Evolutionary conservation across 2,888 invertebrate species (phyloP), one percentile per base, ranked within the genome.

Genomic region (Lithophane socia): DNA sequence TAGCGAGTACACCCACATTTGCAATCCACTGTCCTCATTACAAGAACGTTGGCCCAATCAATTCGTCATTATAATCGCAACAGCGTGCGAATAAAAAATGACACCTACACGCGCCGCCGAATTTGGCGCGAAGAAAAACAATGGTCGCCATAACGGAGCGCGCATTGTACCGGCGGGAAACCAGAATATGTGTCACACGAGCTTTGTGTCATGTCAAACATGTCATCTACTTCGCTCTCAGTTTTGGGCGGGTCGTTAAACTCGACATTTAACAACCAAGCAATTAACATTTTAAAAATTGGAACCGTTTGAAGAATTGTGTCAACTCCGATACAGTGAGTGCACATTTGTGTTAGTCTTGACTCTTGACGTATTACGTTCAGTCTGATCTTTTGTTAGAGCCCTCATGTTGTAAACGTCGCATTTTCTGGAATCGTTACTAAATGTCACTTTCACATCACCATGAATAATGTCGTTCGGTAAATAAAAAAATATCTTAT

Each of bases 41-140:
- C 81, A 80, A 91, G 92, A 92, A 91, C 92, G 90, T 93, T 92
- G 92, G 92, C 89, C 92, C 93, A 95, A 95, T 96, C 96, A 95
- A 95, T 95, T 94, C 95, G 94, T 95, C 96, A 96, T 96, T 94
- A 95, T 90, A 92, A 92, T 92, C 89, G 92, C 92, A 90, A 92
- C 90, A 91, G 88, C 92, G 93, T 93, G 94, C 91, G 92, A 93
- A 93, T 92, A 94, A 95, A 95, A 95, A 95, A 91, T 89, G 87
- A 93, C 95, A 91, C 95, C 95, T 93, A 94, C 95, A 91, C 90
- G 87, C 87, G 68, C 86, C 87, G 84, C 91, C 93, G 88, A 93
- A 94, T 94, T 93, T 89, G 93, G 93, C 91, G 91, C 91, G 91
- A 92, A 92, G 93, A 92, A 93, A 93, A 92, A 95, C 96, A 96